Conservation (phyloP, 2,113 vertebrate species). For the Alaudala cheleensis region DNA sequence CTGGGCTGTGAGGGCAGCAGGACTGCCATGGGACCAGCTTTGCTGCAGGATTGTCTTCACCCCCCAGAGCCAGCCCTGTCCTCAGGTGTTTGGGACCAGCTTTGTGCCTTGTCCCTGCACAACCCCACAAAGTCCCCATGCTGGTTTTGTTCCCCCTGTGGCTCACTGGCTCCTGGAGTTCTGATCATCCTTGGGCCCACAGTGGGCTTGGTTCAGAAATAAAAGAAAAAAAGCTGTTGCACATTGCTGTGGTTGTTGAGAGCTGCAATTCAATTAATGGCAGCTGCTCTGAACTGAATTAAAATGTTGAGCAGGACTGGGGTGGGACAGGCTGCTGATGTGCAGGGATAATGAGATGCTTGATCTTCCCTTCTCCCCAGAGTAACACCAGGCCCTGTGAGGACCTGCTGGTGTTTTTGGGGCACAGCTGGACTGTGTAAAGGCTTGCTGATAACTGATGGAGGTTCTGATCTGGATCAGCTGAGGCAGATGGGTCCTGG, state of each 20-base stretch:
- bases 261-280: background rate
- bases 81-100: background rate
- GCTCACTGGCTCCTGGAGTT: background rate
- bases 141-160: background rate
- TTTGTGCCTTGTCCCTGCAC: background rate
- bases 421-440: background rate
- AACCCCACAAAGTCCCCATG: rapidly evolving
- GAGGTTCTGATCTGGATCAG: background rate
- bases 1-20: background rate
- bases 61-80: background rate
- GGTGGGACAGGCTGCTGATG: background rate
- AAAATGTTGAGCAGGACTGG: background rate
- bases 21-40: no score
- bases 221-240: background rate
- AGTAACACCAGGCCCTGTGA: background rate
- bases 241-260: background rate
- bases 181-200: background rate
- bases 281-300: background rate
- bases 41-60: background rate
- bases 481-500: background rate
- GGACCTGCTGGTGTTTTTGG: background rate
- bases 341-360: background rate
- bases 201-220: background rate
- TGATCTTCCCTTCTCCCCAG: background rate
- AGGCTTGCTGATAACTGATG: background rate